Percentiles rank a stretch among this genome's conserved stretches.
Evolutionary conservation across 2,113 vertebrate species (phyloP).

Genomic region (Stomatorhinus ivindoensis): DNA sequence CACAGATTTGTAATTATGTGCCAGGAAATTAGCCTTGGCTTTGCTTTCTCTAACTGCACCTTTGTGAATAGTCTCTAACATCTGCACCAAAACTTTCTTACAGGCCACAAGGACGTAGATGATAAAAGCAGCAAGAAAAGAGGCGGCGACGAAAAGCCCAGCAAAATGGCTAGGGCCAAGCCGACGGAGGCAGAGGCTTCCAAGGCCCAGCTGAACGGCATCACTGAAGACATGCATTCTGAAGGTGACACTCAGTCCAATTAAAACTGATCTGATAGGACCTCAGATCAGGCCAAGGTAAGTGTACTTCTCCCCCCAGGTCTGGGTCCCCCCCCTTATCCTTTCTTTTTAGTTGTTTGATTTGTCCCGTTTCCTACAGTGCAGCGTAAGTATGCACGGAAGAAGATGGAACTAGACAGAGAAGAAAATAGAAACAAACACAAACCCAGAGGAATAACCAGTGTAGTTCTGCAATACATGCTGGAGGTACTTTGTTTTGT

Average conservation of each 20-base stretch:
- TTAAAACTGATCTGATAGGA: slow-evolving; percentile 99
- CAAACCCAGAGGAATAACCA: slow-evolving; percentile 95
- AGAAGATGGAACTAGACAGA: slow-evolving; percentile 96
- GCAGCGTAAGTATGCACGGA: slow-evolving; percentile 99
- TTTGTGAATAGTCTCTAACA: background rate
- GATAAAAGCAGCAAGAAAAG: slow-evolving; percentile 81
- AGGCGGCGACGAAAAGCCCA: slow-evolving; percentile 67
- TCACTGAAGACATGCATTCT: slow-evolving; percentile 96
- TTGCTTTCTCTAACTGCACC: background rate
- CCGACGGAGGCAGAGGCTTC: slow-evolving; percentile 79
- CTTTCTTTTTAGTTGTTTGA: slow-evolving; percentile 44
- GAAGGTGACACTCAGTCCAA: slow-evolving; percentile 99
- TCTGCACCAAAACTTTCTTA: background rate
- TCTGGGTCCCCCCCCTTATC: slow-evolving; percentile 48
- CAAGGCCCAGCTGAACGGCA: slow-evolving; percentile 90
- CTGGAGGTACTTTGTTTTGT: slow-evolving; percentile 96
- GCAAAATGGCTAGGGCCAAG: slow-evolving; percentile 75
- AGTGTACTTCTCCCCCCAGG: slow-evolving; percentile 73
- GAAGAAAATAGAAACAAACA: slow-evolving; percentile 92
- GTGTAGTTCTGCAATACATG: slow-evolving; percentile 98
- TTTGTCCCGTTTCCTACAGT: slow-evolving; percentile 60
- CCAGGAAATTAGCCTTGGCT: background rate
- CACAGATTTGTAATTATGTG: background rate
- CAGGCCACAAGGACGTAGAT: slow-evolving; percentile 88
- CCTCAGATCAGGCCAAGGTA: slow-evolving; percentile 99